Conservation (phyloP, 2,888 invertebrate species). For the Amphiduros pacificus region DNA sequence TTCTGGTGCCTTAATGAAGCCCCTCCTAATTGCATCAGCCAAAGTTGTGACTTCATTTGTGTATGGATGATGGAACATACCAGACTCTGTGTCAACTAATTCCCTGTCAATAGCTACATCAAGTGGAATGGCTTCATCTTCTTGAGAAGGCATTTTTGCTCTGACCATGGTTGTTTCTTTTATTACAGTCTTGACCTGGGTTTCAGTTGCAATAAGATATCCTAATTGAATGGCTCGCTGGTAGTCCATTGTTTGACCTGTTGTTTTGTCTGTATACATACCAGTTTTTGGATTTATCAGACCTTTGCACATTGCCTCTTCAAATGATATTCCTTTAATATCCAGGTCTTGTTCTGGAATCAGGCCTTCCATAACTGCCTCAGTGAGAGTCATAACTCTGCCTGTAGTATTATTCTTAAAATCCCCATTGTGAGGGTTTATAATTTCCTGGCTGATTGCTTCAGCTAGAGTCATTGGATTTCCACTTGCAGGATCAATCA, state of each 20-base stretch:
- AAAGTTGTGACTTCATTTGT: slow-evolving; percentile 64
- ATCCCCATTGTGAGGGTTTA: slow-evolving; percentile 81
- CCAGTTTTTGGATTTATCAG: slow-evolving; percentile 74
- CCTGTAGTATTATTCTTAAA: slow-evolving; percentile 68
- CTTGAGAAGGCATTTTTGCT: not conserved
- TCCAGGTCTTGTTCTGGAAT: slow-evolving; percentile 66
- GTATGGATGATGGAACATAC: slow-evolving; percentile 75
- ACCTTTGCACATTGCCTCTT: slow-evolving; percentile 77
- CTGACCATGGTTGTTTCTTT: not conserved
- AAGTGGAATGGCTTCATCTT: slow-evolving; percentile 74
- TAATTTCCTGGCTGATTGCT: slow-evolving; percentile 86
- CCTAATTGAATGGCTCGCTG: slow-evolving; percentile 25
- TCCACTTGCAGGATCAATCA: slow-evolving; percentile 69
- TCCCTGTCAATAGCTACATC: slow-evolving; percentile 80
- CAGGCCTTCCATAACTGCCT: slow-evolving; percentile 68
- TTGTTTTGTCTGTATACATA: slow-evolving; percentile 68
- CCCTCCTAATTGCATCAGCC: slow-evolving; percentile 40
- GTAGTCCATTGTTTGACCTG: slow-evolving; percentile 49
- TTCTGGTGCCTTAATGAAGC: slow-evolving; percentile 10
- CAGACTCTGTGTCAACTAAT: slow-evolving; percentile 66
- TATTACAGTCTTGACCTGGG: slow-evolving; percentile 3
- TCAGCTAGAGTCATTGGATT: slow-evolving; percentile 79
- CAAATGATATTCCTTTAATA: slow-evolving; percentile 73
- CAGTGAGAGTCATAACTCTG: slow-evolving; percentile 73
- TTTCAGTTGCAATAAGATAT: slow-evolving; percentile 24